These are phyloP conservation scores for Cheilosia urbana DNA, from an alignment of 2,888 invertebrate species.

Conservation along the genomic window DNA sequence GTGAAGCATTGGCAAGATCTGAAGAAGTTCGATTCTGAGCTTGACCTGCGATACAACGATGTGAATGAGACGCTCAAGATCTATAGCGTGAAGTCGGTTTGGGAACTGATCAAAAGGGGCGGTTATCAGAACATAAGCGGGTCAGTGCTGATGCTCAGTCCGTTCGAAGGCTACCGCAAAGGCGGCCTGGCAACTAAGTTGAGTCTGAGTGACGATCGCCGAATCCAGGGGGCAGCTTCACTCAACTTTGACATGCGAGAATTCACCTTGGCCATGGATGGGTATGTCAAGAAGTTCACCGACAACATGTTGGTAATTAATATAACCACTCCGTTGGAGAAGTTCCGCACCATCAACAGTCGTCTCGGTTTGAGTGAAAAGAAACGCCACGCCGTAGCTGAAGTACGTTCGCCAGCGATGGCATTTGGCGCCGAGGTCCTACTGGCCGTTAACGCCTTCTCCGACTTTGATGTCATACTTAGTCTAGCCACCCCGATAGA, in stretches of 20 bases:
- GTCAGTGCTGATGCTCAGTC: constrained; percentile 87
- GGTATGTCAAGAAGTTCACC: constrained; percentile 89
- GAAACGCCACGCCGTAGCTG: constrained; percentile 89
- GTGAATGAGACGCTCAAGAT: constrained; percentile 84
- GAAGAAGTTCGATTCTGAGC: constrained; percentile 84
- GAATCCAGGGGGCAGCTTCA: constrained; percentile 88
- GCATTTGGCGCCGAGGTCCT: constrained; percentile 89
- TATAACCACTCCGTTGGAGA: constrained; percentile 89
- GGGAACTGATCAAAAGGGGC: constrained; percentile 86
- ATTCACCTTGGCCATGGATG: constrained; percentile 87
- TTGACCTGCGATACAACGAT: constrained; percentile 84
- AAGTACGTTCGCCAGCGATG: constrained; percentile 88
- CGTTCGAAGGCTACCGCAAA: constrained; percentile 88
- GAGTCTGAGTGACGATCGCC: constrained; percentile 86
- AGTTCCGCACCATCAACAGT: constrained; percentile 87
- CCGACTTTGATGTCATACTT: constrained; percentile 90
- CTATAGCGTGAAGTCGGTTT: constrained; percentile 88
- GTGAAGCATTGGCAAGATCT: constrained; percentile 85
- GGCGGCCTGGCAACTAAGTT: constrained; percentile 89
- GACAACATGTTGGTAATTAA: constrained; percentile 91
- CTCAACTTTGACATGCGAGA: constrained; percentile 89
- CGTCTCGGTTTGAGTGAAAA: constrained; percentile 89
- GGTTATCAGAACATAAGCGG: constrained; percentile 86
- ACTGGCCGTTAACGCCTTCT: constrained; percentile 86
- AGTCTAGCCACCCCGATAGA: constrained; percentile 90